Base-by-base conservation (phyloP, 2,113 vertebrate species). In the Trematomus loennbergii region DNA sequence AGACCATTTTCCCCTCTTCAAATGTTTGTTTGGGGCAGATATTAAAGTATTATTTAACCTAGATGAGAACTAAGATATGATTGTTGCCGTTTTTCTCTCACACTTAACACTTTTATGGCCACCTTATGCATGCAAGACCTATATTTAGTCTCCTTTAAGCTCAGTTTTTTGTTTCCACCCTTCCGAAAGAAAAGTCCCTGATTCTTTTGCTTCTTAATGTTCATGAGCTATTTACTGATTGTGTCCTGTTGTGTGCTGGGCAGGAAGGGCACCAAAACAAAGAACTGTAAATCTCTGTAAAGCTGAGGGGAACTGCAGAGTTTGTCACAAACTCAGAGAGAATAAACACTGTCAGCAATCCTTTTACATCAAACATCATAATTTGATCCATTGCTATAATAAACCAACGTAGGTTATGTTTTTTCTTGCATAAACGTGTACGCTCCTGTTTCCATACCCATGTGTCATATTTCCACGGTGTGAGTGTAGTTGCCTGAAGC, bases 401-500 rank as follows among this genome's bases (percentile, higher is more conserved):
- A 20, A 8, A 72, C 61, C 15, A 54, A 53, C 22, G 0, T 17
- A 25, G 2, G 2, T 50, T 43, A 29, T 17, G 49, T 73, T 72
- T 64, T 12, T 74, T 75, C 36, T 61, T 1, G 7, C 36, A n/a
- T 48, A 71, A 62, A 40, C 36, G 36, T 62, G 15, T 33, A 57
- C 60, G 49, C 48, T 69, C 18, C 6, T 29, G 40, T 71, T 9
- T 40, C 53, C 67, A 33, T 60, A 45, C 20, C 52, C 54, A 16
- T 57, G 17, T 52, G 61, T 73, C 75, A 79, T 71, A 65, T 62
- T 81, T 89, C 72, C 60, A 48, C 59, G 61, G 67, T 75, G 75
- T 49, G 73, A 83, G 76, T 76, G 78, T 57, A 62, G 58, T 76
- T 71, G 77, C 87, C 70, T 82, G 61, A 57, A 79, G 82, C 77